Percentiles rank a stretch among this genome's conserved stretches.
Evolutionary conservation across 2,797 vertebrate genomes (phyloP).

Genomic region (Ptychadena robeensis): DNA sequence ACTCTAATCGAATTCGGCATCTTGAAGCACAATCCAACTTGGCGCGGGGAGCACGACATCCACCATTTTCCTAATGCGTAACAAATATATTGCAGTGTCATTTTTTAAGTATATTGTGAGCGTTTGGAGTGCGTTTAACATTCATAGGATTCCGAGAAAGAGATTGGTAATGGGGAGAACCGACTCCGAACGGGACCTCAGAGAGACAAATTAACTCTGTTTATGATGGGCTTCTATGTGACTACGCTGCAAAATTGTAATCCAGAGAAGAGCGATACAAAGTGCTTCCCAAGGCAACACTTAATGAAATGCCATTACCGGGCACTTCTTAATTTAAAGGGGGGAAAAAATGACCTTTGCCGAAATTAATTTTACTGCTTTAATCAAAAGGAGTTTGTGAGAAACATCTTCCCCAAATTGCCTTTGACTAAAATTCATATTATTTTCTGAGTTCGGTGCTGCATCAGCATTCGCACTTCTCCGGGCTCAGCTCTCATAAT

Average conservation of each 20-base stretch:
- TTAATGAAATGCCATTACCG: constrained; percentile 65
- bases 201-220: constrained; percentile 48
- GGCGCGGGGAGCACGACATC: constrained; percentile 23
- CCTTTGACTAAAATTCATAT: constrained; percentile 58
- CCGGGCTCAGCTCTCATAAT: constrained; percentile 12
- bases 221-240: constrained; percentile 45
- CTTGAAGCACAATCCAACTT: constrained; percentile 40
- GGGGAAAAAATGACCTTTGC: constrained; percentile 66
- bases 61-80: constrained; percentile 23
- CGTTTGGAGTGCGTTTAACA: constrained; percentile 44
- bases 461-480: constrained; percentile 38
- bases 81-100: constrained; percentile 42
- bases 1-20: constrained; percentile 10
- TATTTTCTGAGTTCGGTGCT: constrained; percentile 58
- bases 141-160: constrained; percentile 53
- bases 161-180: constrained; percentile 51
- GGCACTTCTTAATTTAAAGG: constrained; percentile 66
- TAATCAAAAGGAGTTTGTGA: constrained; percentile 62
- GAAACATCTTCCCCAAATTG: constrained; percentile 33
- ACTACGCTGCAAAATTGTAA: constrained; percentile 52
- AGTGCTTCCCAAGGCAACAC: constrained; percentile 57
- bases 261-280: constrained; percentile 60
- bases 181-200: constrained; percentile 19
- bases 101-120: constrained; percentile 34
- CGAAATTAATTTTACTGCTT: constrained; percentile 68